Evolutionary conservation across 2,888 invertebrate species (phyloP).

Genomic region (Polydrusus cervinus): DNA sequence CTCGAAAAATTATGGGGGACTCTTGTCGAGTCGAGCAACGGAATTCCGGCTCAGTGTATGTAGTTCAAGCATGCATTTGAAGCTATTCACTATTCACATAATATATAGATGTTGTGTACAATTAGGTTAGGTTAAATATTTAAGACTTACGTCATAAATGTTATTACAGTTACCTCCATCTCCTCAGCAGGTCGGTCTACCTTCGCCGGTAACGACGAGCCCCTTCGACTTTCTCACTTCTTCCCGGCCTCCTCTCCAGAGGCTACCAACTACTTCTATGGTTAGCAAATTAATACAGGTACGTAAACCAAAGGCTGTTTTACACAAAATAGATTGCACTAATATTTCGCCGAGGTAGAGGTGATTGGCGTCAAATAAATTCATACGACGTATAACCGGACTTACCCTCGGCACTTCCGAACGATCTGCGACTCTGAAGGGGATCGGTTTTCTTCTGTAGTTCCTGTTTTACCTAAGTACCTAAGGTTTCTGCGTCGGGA

Average conservation of each 20-base stretch:
- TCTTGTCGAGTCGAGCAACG: too few relatives aligned
- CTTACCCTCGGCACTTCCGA: too few relatives aligned
- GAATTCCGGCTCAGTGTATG: not conserved
- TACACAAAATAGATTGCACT: not conserved
- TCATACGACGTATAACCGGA: too few relatives aligned
- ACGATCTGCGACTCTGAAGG: too few relatives aligned
- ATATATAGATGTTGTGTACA: constrained; percentile 13
- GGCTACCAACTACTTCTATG: constrained; percentile 73
- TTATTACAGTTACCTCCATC: constrained; percentile 82
- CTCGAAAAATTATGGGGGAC: too few relatives aligned
- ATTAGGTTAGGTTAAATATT: constrained; percentile 21
- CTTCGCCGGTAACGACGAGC: constrained; percentile 74
- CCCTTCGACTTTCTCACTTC: constrained; percentile 77
- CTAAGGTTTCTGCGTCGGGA: too few relatives aligned
- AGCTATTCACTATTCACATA: not conserved
- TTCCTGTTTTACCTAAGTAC: too few relatives aligned
- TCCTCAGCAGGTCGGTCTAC: constrained; percentile 75
- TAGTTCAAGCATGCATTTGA: not conserved
- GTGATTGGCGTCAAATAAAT: too few relatives aligned
- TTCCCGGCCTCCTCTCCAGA: constrained; percentile 69
- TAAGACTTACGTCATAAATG: constrained; percentile 12
- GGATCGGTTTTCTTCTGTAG: too few relatives aligned
- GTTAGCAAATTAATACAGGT: constrained; percentile 79
- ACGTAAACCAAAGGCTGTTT: constrained; percentile 58
- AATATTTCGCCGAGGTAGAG: too few relatives aligned